Evolutionary conservation across 2,888 invertebrate species (phyloP), one percentile per base, ranked within the genome.

Genomic region (Sesia bembeciformis): DNA sequence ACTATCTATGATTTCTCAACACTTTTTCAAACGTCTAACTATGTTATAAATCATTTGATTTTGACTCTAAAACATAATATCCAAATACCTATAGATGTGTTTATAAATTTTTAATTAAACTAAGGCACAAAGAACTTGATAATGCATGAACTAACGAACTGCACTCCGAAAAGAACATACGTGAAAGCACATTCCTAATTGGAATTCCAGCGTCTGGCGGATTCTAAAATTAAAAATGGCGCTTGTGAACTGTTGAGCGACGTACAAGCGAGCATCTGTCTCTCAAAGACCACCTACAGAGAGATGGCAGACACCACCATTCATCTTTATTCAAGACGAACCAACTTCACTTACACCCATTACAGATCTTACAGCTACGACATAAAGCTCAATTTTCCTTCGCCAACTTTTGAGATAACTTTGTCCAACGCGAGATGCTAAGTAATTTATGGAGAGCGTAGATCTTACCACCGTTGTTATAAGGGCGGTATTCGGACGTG

Each of bases 261-360:
- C 68, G 74, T 70, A 66, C 74, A 83, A 78, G 72, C 70, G 73
- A 79, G 70, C 81, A 80, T 80, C 84, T 82, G 84, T 83, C 83
- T 23, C 23, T 85, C 86, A 84, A 70, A 74, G 83, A 81, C 85
- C 84, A 84, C 84, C 85, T 79, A 82, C 74, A 66, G 71, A 66
- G 78, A 76, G 84, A 80, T 80, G 68, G 59, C 58, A 65, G 71
- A 71, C 70, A 71, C 63, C 62, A 71, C 76, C 81, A 85, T 87
- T 84, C 84, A 82, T 86, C 85, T 85, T 84, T 84, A 86, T 84
- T 79, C 76, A 68, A 62, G 65, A 65, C 72, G 56, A 49, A 54
- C 6, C 4, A 56, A 52, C 6, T 40, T 4, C 6, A 4, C 39
- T 42, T 6, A 40, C 5, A 40, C 46, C 7, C 39, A 6, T 51